Evolutionary conservation across 2,888 invertebrate genomes (phyloP).

Genomic region (Polydrusus tereticollis): DNA sequence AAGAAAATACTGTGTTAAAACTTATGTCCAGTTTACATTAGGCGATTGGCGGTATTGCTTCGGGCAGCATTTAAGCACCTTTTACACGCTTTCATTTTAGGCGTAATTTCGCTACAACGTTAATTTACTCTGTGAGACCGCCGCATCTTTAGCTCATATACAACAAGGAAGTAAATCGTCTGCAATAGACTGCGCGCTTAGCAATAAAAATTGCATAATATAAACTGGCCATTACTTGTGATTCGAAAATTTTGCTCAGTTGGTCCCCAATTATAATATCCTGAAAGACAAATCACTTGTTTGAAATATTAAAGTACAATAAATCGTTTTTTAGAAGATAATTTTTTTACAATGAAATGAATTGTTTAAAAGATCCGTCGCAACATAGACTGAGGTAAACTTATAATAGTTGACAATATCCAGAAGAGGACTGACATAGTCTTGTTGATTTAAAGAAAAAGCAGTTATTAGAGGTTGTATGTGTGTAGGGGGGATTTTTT

Average conservation of each 20-base stretch:
- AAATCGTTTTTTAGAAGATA: background rate
- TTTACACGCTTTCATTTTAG: background rate
- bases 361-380: conserved; percentile 40
- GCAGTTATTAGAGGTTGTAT: background rate
- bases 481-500: too few relatives aligned
- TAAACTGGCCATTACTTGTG: conserved; percentile 25
- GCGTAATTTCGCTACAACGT: background rate
- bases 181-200: too few relatives aligned
- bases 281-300: conserved; percentile 13
- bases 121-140: too few relatives aligned
- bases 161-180: background rate
- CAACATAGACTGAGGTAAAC: conserved; percentile 42
- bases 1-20: conserved; percentile 13
- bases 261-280: conserved; percentile 3
- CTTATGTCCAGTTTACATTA: conserved; percentile 20
- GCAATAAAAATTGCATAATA: conserved; percentile 13
- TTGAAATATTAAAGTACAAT: background rate
- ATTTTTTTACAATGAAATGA: conserved; percentile 11
- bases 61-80: background rate
- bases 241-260: conserved; percentile 23
- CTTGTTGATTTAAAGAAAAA: too few relatives aligned
- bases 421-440: background rate
- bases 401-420: conserved; percentile 21
- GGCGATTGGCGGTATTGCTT: background rate
- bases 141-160: background rate